A percentile compares a stretch with the other conserved stretches of the same genome.
Conservation (phyloP, 2,797 vertebrate genomes). For the Babyrousa celebensis region DNA sequence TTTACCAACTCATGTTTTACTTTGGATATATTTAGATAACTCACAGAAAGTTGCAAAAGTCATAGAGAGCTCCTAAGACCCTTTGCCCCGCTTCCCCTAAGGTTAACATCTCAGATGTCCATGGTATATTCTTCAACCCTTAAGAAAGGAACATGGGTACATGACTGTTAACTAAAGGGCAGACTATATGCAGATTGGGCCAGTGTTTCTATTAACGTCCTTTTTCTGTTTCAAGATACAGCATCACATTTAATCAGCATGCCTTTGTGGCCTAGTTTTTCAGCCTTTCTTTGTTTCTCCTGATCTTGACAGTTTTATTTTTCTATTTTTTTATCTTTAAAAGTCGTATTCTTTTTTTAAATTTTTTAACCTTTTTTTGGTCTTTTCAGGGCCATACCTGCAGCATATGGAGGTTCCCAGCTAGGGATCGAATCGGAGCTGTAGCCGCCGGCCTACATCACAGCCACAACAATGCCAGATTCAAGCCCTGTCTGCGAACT, state of each 20-base stretch:
- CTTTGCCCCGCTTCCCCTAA: background rate
- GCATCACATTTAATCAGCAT: background rate
- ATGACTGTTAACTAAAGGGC: background rate
- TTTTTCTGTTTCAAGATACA: background rate
- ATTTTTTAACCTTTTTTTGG: too few relatives aligned
- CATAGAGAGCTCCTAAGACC: background rate
- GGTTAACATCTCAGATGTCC: background rate
- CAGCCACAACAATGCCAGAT: too few relatives aligned
- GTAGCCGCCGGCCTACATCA: too few relatives aligned
- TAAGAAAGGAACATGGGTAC: background rate
- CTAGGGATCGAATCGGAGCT: too few relatives aligned
- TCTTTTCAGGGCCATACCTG: too few relatives aligned
- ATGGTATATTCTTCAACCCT: background rate
- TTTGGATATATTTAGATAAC: background rate
- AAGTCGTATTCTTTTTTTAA: too few relatives aligned
- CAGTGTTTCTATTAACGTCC: background rate
- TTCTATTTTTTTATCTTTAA: too few relatives aligned
- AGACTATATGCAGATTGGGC: background rate
- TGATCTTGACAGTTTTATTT: background rate
- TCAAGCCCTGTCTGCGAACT: too few relatives aligned
- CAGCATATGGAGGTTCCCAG: too few relatives aligned
- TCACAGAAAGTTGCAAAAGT: background rate
- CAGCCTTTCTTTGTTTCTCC: background rate
- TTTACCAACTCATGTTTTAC: background rate
- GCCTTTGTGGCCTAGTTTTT: background rate